These are phyloP conservation scores for Capromys pilorides DNA, from an alignment of 2,797 vertebrate species.

Conservation along the genomic window DNA sequence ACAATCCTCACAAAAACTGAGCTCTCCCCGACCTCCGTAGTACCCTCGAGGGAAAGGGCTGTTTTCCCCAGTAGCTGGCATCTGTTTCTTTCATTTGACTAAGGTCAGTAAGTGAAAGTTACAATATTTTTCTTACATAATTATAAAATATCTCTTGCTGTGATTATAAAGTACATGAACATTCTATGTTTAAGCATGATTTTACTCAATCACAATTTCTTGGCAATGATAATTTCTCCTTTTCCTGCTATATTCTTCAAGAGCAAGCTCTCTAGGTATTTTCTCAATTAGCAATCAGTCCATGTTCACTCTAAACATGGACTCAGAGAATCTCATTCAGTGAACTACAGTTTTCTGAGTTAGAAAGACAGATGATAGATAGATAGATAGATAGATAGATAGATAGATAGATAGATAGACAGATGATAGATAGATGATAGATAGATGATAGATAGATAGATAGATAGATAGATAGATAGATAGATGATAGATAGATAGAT, in stretches of 20 bases:
- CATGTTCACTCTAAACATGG: not conserved
- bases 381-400: no score
- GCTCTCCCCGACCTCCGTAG: not conserved
- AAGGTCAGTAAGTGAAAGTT: not conserved
- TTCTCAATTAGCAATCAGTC: not conserved
- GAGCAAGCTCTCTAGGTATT: not conserved
- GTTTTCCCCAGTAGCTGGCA: not conserved
- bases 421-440: no score
- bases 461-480: no score
- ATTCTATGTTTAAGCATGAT: not conserved
- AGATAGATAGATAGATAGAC: no score
- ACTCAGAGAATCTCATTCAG: not conserved
- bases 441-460: no score
- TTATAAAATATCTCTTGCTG: not conserved
- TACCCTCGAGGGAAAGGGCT: not conserved
- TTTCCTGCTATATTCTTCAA: not conserved
- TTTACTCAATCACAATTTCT: not conserved
- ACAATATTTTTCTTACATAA: not conserved
- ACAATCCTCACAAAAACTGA: not conserved
- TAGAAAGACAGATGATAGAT: no score
- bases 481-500: no score
- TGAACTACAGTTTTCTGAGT: not conserved
- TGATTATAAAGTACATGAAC: not conserved
- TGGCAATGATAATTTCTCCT: not conserved
- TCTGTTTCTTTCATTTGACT: not conserved